Base-by-base conservation (phyloP, 1,140 invertebrate genomes). In the Nylanderia fulva region DNA sequence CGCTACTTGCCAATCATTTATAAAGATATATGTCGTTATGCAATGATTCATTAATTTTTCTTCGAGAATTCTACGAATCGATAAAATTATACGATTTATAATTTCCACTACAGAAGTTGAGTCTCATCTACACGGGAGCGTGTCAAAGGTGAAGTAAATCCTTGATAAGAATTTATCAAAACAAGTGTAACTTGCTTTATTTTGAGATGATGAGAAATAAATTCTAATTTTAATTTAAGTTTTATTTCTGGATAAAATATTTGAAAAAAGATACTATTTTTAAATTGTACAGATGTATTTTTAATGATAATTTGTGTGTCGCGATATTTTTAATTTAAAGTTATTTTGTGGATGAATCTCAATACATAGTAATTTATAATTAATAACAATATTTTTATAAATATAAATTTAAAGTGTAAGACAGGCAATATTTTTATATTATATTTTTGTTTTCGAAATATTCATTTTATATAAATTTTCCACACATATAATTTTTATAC, bases 71-170 rank as follows among this genome's bases (percentile, higher is more conserved):
- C 29, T 15, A 11, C 21, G 48, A 36, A 79, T 52, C 15, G 11
- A 33, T 45, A 18, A 27, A 77, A 77, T 1, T n/a, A n/a, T n/a
- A 7, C 7, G 0, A 0, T 9, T 42, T 0, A 8, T 68, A 39
- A 29, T 39, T 13, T 24, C 8, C 33, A n/a, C 27, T 39, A 42
- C 18, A 39, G 11, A 21, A 29, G 66, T 68, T 54, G 52, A 33
- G 21, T 27, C 21, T 27, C 24, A 68, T 66, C 29, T 66, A 52
- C 8, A n/a, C 15, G 42, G n/a, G n/a, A 13, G 0, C 42, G 3
- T 75, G 36, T 76, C 76, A 79, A 27, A 79, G 42, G 61, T 79
- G 61, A 36, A 24, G 5, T 15, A 13, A 36, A 66, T 68, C 60
- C 66, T 77, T 68, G 76, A 79, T 79, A 68, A 68, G 61, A 39